Conservation (phyloP, 23 tunicate species). For the Ascidia mentula region DNA sequence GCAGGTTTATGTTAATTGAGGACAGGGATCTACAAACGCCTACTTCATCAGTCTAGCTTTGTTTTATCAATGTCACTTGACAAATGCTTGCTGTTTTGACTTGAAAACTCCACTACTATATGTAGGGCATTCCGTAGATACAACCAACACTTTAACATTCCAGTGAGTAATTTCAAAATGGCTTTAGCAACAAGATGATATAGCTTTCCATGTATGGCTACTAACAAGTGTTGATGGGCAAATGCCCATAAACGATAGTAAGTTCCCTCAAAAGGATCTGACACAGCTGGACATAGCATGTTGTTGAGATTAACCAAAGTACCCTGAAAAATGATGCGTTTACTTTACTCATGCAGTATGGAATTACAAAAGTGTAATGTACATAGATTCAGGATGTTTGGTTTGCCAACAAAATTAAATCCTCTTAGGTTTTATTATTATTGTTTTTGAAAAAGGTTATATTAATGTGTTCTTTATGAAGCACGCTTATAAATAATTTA, state of each 20-base stretch:
- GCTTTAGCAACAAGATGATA: constrained; percentile 30
- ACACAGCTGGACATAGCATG: constrained; percentile 90
- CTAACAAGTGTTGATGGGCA: constrained; percentile 72
- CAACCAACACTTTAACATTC: neutral
- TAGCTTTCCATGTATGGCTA: constrained; percentile 63
- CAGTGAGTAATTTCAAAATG: neutral
- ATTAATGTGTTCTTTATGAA: no score
- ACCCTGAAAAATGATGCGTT: constrained; percentile 43
- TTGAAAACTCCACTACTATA: neutral
- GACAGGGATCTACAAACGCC: no score
- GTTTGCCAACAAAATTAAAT: no score
- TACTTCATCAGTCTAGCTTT: no score
- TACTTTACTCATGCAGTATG: no score
- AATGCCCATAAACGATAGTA: constrained; percentile 90
- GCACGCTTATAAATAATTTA: neutral
- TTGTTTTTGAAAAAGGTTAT: no score
- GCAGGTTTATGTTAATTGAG: no score
- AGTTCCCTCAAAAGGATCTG: constrained; percentile 82
- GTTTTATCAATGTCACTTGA: no score
- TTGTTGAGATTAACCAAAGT: constrained; percentile 78
- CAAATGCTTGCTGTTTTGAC: no score
- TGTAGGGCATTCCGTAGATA: neutral
- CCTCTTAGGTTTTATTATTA: neutral
- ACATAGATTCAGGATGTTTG: no score
- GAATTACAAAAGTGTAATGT: no score